Conservation (phyloP, 2,888 invertebrate genomes). For the Euzophera pinguis region DNA sequence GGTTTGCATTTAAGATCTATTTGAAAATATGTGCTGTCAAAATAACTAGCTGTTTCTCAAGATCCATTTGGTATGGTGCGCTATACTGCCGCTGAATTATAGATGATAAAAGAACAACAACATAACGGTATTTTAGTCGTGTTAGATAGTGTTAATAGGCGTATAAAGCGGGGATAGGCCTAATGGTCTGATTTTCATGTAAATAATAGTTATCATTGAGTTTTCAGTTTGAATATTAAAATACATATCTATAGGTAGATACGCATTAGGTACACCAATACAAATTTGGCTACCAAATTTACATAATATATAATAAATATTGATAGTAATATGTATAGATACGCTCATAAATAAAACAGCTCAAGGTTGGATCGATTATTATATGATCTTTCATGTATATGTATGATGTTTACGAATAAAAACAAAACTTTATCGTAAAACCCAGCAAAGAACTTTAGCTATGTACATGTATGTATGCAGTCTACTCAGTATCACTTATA, state of each 20-base stretch:
- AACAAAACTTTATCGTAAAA: no score
- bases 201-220: no score
- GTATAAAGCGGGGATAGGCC: slow-evolving; percentile 34
- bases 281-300: no score
- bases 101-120: slow-evolving; percentile 66
- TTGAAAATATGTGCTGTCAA: slow-evolving; percentile 54
- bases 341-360: neutral
- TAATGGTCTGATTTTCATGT: no score
- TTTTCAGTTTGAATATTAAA: no score
- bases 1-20: slow-evolving; percentile 46
- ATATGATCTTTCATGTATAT: neutral
- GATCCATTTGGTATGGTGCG: slow-evolving; percentile 67
- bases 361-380: neutral
- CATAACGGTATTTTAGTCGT: slow-evolving; percentile 62
- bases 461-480: neutral
- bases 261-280: no score
- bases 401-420: no score
- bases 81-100: slow-evolving; percentile 63
- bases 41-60: slow-evolving; percentile 76
- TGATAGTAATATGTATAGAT: no score
- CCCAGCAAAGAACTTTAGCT: no score
- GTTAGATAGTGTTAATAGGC: slow-evolving; percentile 61
- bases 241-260: no score
- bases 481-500: slow-evolving; percentile 1
- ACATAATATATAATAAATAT: no score